phyloP scores from a whole-genome alignment of 2,113 vertebrate genomes.

The Tyrannus savana region DNA sequence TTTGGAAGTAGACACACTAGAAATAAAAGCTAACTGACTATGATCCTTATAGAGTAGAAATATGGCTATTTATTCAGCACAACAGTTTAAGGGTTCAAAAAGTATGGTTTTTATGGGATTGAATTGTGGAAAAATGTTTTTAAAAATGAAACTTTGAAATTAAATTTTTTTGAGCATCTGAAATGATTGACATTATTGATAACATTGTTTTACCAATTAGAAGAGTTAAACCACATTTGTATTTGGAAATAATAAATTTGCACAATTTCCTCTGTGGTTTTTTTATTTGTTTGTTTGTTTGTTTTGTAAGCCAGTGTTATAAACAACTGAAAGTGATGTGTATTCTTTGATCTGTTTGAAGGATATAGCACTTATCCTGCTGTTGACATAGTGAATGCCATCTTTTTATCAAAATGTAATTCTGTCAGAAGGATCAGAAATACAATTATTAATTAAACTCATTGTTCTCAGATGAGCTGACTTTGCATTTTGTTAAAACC shows the following conservation, averaged over 20 bases:
- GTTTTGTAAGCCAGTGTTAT: neutral
- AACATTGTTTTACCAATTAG: neutral
- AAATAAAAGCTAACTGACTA: slow-evolving; percentile 55
- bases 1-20: slow-evolving; percentile 2
- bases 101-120: neutral
- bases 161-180: neutral
- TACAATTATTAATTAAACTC: slow-evolving; percentile 25
- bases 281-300: neutral
- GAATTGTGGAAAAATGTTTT: neutral
- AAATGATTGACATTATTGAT: neutral
- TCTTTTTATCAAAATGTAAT: slow-evolving; percentile 21
- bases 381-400: slow-evolving; percentile 24
- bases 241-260: slow-evolving; percentile 31
- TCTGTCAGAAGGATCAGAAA: slow-evolving; percentile 44
- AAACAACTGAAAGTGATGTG: slow-evolving; percentile 9
- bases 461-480: slow-evolving; percentile 36
- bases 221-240: neutral
- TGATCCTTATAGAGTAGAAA: slow-evolving; percentile 18
- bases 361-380: slow-evolving; percentile 32
- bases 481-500: slow-evolving; percentile 20
- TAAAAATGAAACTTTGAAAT: neutral
- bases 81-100: slow-evolving; percentile 50
- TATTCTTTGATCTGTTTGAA: slow-evolving; percentile 9
- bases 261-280: neutral
- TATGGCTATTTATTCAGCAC: slow-evolving; percentile 47